Evolutionary conservation across 2,888 invertebrate species (phyloP), one percentile per base, ranked within the genome.

Genomic region (Mythimna ferrago): DNA sequence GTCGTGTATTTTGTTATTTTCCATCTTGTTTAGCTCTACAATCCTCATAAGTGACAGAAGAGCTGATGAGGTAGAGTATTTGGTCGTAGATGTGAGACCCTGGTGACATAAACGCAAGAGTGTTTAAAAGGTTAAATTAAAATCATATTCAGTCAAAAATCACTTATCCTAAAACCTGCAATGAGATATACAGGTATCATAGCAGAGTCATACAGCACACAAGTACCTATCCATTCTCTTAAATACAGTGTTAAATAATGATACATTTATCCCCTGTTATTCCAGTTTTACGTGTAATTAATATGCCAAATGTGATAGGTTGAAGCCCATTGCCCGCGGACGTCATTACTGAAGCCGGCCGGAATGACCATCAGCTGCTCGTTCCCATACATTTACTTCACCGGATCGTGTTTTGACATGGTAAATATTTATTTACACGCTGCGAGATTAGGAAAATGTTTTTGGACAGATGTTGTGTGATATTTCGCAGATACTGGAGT

Each of bases 241-340:
- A 32, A 54, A 48, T 38, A 77, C n/a, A 5, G 7, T 48, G 60
- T 54, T 70, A 70, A 61, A 54, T 70, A 61, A 78, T 77, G 71
- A 61, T 70, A 78, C 21, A 70, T 70, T 76, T 71, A 51, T 57
- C 21, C 48, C 14, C 10, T 53, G 65, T 61, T 80, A 74, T 80
- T 74, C 19, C 68, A 62, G 32, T 38, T 58, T 58, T 66, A 66
- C 54, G 44, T 76, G 76, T 78, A 81, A 82, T 68, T 82, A 72
- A 81, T 76, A 78, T 78, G 81, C 81, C 71, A 72, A 80, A 77
- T 72, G 57, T 72, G 73, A 78, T 80, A 64, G 72, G 57, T 56
- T 58, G 72, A 19, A 78, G 51, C 67, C 54, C 57, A 66, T 44
- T 48, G 82, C 82, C 73, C 9, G 58, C 67, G 79, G 82, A 53